Evolutionary conservation across 2,113 vertebrate genomes (phyloP).

Genomic region (Glaucomys volans): DNA sequence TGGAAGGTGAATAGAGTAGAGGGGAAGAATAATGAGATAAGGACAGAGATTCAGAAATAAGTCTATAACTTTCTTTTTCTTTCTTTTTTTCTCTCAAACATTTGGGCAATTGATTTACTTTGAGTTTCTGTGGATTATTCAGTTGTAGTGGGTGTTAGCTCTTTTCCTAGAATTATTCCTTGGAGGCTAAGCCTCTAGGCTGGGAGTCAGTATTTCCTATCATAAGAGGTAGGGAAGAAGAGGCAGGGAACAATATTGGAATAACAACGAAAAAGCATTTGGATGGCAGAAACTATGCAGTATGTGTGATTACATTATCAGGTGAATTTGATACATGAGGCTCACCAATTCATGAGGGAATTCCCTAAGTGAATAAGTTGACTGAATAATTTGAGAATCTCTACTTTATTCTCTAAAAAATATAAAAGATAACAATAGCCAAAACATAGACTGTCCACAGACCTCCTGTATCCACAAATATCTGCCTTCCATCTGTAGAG

Average conservation of each 20-base stretch:
- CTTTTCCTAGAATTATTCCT: neutral
- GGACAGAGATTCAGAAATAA: neutral
- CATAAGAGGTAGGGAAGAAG: neutral
- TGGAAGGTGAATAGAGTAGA: neutral
- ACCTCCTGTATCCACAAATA: neutral
- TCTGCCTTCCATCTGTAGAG: neutral
- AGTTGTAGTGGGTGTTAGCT: neutral
- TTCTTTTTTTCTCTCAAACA: neutral
- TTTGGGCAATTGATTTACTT: neutral
- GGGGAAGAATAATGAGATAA: neutral
- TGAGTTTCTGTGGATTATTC: neutral
- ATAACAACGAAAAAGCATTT: too few species aligned
- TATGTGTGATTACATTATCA: rapidly evolving
- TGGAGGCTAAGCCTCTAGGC: neutral
- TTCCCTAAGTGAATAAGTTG: neutral
- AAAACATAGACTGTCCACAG: neutral
- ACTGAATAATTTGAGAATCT: neutral
- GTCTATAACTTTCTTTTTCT: neutral
- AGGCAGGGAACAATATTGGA: neutral
- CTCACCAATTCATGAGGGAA: neutral
- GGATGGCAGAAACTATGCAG: neutral
- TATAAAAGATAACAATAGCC: neutral
- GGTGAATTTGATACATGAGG: neutral
- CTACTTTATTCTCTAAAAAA: neutral
- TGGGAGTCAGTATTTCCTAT: neutral